These are phyloP conservation scores for Mythimna albipuncta DNA, from an alignment of 2,888 invertebrate genomes.

Conservation along the genomic window DNA sequence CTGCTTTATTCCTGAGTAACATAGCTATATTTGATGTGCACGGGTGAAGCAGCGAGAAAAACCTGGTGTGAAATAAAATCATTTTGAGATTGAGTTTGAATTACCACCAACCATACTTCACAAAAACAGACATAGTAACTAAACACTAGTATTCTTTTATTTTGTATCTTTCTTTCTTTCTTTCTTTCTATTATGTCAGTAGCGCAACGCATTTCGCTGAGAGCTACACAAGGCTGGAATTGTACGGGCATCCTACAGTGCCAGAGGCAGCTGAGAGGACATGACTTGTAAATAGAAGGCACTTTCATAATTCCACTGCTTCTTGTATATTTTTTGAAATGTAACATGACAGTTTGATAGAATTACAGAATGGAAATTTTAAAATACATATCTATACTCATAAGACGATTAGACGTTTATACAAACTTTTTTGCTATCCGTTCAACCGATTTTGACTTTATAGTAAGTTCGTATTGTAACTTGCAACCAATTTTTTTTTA, in stretches of 20 bases:
- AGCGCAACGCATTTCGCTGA: conserved; percentile 23
- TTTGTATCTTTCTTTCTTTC: conserved; percentile 7
- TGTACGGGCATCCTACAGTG: conserved; percentile 41
- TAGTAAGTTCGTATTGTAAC: no score
- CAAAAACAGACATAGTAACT: neutral
- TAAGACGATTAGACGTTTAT: no score
- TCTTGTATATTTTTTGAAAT: neutral
- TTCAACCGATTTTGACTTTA: no score
- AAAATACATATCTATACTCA: neutral
- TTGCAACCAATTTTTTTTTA: no score
- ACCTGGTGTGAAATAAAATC: no score
- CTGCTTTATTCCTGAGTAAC: no score
- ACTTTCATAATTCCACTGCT: neutral
- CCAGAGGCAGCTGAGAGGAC: conserved; percentile 36
- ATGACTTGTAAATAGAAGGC: conserved; percentile 39
- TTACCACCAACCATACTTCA: neutral
- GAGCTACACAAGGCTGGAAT: conserved; percentile 27
- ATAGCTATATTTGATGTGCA: no score
- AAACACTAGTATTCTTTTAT: conserved; percentile 24
- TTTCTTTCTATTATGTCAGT: conserved; percentile 34
- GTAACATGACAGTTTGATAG: neutral
- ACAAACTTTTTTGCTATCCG: no score
- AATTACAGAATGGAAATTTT: neutral
- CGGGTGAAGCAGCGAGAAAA: no score
- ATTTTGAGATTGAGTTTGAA: no score